Conservation (phyloP, 2,888 invertebrate species). For the Netelia virgata region DNA sequence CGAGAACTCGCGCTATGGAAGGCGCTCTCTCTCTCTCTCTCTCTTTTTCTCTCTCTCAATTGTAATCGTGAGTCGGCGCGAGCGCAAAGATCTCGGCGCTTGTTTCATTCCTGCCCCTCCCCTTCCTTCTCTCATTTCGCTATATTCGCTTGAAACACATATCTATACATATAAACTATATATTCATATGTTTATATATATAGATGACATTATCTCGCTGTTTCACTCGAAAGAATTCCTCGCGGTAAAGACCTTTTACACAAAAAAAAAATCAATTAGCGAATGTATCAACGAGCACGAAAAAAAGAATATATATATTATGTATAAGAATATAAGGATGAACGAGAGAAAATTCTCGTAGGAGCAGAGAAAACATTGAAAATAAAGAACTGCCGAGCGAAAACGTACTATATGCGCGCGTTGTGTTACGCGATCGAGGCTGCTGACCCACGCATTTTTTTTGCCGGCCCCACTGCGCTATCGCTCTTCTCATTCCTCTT, state of each 20-base stretch:
- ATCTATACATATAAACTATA: neutral
- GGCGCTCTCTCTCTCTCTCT: slow-evolving; percentile 5
- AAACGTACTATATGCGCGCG: neutral
- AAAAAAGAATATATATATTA: neutral
- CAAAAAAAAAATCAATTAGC: neutral
- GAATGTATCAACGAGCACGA: neutral
- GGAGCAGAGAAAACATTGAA: slow-evolving; percentile 1
- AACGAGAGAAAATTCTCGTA: neutral
- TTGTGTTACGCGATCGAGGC: slow-evolving; percentile 58
- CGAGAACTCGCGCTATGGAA: slow-evolving; percentile 62
- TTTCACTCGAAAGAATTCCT: slow-evolving; percentile 2
- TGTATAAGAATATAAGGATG: neutral
- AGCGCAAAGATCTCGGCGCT: slow-evolving; percentile 13
- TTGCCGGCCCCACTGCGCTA: neutral
- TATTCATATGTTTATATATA: neutral
- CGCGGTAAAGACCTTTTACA: neutral
- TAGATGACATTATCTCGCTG: neutral
- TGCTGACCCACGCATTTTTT: slow-evolving; percentile 67
- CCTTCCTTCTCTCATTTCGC: neutral
- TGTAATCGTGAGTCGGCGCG: slow-evolving; percentile 42
- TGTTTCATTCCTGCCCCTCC: slow-evolving; percentile 3
- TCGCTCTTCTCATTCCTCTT: neutral
- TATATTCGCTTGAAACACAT: neutral
- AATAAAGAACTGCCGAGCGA: neutral
- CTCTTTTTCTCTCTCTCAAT: slow-evolving; percentile 24